Evolutionary conservation across 1,140 invertebrate species (phyloP).

Genomic region (Bathynomus jamesi): DNA sequence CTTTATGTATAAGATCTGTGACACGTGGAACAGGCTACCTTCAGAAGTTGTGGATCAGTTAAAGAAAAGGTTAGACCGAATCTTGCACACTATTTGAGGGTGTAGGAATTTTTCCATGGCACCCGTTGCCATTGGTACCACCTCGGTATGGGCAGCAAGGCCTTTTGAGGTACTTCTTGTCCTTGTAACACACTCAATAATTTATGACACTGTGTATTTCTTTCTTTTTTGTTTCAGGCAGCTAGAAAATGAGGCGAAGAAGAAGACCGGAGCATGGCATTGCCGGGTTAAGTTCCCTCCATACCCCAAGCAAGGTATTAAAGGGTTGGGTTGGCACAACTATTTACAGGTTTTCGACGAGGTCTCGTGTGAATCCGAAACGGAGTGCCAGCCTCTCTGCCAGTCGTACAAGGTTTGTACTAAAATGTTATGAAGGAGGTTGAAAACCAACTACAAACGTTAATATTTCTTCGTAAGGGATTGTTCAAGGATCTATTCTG

Average conservation of each 20-base stretch:
- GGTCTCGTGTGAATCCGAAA: not conserved
- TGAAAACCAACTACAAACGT: not conserved
- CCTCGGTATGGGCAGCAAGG: too few species aligned
- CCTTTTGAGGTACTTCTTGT: too few species aligned
- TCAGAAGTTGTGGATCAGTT: too few species aligned
- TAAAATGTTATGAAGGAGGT: not conserved
- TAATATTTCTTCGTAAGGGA: not conserved
- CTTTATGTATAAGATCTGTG: too few species aligned
- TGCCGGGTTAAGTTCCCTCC: constrained; percentile 37
- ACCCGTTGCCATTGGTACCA: too few species aligned
- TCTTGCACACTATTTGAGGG: too few species aligned
- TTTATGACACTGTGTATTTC: too few species aligned
- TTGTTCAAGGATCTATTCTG: not conserved
- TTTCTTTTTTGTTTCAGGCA: constrained; percentile 38
- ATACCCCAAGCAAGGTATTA: constrained; percentile 10
- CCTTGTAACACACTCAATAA: too few species aligned
- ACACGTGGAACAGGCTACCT: too few species aligned
- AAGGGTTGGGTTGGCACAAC: constrained; percentile 17
- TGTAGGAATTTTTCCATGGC: too few species aligned
- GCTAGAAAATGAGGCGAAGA: constrained; percentile 37
- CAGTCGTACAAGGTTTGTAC: constrained; percentile 17
- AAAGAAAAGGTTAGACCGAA: too few species aligned
- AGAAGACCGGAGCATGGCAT: constrained; percentile 16
- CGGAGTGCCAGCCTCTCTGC: constrained; percentile 5
- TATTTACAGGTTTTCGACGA: constrained; percentile 22